These are phyloP conservation scores for Molossus molossus DNA, from an alignment of 2,797 vertebrate species.

Conservation along the genomic window DNA sequence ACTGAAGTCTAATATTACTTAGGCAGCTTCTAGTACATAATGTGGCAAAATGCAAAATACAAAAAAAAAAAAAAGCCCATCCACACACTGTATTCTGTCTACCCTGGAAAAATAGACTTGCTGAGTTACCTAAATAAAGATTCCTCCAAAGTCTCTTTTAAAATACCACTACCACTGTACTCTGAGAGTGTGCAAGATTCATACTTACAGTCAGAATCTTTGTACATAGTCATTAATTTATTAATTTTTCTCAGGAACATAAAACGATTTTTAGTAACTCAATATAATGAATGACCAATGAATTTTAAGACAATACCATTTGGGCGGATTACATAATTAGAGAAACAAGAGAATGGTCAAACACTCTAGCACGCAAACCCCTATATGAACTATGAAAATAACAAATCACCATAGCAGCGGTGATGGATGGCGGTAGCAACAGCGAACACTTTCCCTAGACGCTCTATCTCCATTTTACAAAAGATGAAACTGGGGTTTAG, in stretches of 20 bases:
- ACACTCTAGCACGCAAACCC: not conserved
- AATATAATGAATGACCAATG: slow-evolving; percentile 10
- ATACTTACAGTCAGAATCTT: not conserved
- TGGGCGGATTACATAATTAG: not conserved
- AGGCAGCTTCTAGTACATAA: not conserved
- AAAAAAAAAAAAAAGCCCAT: not conserved
- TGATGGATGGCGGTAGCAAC: rapidly evolving
- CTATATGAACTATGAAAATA: not conserved
- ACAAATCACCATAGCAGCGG: not conserved
- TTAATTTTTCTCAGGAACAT: slow-evolving; percentile 30
- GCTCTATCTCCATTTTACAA: not conserved
- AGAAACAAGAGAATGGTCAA: not conserved
- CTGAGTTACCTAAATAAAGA: not conserved
- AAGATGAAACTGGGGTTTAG: not conserved
- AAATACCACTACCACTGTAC: not conserved
- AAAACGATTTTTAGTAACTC: slow-evolving; percentile 59
- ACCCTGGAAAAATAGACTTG: not conserved
- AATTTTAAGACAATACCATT: not conserved
- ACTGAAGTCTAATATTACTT: not conserved
- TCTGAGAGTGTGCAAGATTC: not conserved
- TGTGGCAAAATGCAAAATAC: not conserved
- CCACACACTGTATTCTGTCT: not conserved
- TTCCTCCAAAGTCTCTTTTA: not conserved
- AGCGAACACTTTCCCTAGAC: not conserved
- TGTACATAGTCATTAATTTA: not conserved